phyloP scores from a whole-genome alignment of 2,888 invertebrate genomes.

The Megamerina dolium region DNA sequence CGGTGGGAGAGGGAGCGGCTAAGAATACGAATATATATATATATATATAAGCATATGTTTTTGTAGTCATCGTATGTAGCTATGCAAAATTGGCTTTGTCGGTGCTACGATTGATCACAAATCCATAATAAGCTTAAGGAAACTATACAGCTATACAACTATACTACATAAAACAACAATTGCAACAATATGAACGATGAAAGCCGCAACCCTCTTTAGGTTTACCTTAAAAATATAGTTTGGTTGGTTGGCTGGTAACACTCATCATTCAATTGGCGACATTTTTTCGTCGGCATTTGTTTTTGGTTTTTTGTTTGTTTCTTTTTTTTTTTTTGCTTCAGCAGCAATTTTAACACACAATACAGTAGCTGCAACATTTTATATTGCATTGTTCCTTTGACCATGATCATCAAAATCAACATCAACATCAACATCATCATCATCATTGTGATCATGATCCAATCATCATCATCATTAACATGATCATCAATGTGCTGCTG shows the following conservation, averaged over 20 bases:
- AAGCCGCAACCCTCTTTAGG: neutral
- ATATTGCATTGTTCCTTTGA: slow-evolving; percentile 1
- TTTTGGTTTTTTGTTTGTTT: too few relatives aligned
- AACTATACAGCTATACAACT: neutral
- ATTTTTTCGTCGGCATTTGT: slow-evolving; percentile 23
- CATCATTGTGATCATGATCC: too few relatives aligned
- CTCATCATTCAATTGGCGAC: slow-evolving; percentile 45
- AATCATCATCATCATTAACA: too few relatives aligned
- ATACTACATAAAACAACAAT: neutral
- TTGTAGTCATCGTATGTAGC: too few relatives aligned
- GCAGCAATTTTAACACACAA: slow-evolving; percentile 1
- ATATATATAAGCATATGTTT: too few relatives aligned
- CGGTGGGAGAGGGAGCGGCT: neutral
- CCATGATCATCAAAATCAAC: too few relatives aligned
- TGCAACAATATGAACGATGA: neutral
- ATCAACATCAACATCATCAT: too few relatives aligned
- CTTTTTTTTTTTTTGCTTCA: slow-evolving; percentile 2
- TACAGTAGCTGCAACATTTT: slow-evolving; percentile 13
- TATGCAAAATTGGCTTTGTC: neutral
- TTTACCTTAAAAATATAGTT: too few relatives aligned
- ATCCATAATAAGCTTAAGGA: neutral
- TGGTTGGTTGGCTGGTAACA: slow-evolving; percentile 18
- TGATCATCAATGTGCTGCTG: too few relatives aligned
- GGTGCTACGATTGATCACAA: neutral
- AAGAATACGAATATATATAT: neutral